Conservation (phyloP, 2,888 invertebrate genomes). For the Xylocampa areola region DNA sequence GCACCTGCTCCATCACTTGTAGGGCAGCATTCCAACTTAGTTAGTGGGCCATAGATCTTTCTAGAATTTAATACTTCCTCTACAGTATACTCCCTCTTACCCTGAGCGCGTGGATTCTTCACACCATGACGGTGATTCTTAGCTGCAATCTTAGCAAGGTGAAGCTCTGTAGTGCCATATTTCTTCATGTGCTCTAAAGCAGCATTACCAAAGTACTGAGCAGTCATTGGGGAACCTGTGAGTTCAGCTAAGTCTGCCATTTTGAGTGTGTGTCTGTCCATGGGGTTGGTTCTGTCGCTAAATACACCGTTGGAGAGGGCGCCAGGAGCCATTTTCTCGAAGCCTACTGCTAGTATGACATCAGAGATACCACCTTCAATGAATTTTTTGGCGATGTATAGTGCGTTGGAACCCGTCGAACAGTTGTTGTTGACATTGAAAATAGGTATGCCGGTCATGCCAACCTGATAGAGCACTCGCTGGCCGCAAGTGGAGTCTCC, state of each 20-base stretch:
- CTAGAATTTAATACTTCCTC: constrained; percentile 97
- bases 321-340: constrained; percentile 99
- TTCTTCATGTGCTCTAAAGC: constrained; percentile 98
- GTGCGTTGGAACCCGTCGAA: constrained; percentile 98
- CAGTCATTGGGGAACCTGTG: constrained; percentile 95
- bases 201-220: constrained; percentile 99
- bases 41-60: constrained; percentile 96
- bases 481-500: constrained; percentile 99
- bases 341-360: constrained; percentile 97
- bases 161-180: constrained; percentile 97
- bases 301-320: constrained; percentile 94
- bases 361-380: constrained; percentile 96
- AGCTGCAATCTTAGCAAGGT: constrained; percentile 99
- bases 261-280: constrained; percentile 95
- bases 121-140: constrained; percentile 99
- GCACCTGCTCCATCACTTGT: constrained; percentile 99
- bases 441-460: constrained; percentile 98
- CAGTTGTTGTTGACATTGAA: constrained; percentile 99
- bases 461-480: constrained; percentile 97
- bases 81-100: constrained; percentile 96
- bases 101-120: constrained; percentile 99
- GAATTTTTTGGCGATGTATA: constrained; percentile 97
- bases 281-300: constrained; percentile 95
- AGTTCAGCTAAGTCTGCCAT: constrained; percentile 96
- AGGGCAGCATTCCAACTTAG: constrained; percentile 99